Conservation (phyloP, 2,113 vertebrate genomes). For the Sylvia atricapilla region DNA sequence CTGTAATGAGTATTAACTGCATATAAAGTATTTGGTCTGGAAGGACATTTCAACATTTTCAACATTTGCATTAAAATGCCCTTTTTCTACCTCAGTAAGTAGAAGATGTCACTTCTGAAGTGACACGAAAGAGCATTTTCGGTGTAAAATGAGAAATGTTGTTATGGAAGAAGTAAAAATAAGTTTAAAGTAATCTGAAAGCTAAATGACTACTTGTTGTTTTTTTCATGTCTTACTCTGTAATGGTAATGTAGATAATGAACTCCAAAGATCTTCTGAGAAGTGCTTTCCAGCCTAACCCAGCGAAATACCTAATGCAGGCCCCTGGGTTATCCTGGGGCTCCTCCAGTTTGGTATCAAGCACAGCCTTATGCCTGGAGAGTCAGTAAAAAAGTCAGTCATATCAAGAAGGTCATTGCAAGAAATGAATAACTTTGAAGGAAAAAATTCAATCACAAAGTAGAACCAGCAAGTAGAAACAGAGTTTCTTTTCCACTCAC, state of each 20-base stretch:
- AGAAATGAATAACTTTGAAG: neutral
- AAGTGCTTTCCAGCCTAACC: neutral
- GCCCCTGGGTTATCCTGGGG: neutral
- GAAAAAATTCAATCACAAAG: neutral
- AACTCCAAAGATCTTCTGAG: neutral
- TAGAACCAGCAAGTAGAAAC: neutral
- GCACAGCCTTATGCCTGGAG: neutral
- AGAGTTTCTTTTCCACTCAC: neutral
- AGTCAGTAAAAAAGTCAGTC: neutral
- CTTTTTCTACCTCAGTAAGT: neutral
- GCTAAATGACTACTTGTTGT: neutral
- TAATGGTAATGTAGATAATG: neutral
- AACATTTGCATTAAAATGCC: neutral
- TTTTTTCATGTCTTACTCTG: neutral
- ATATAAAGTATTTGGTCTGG: neutral
- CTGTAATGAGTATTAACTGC: neutral
- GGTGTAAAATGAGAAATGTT: neutral
- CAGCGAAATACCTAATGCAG: neutral
- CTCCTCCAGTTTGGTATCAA: neutral
- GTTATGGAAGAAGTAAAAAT: neutral
- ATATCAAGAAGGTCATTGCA: neutral
- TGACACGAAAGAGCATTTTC: neutral
- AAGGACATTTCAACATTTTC: neutral
- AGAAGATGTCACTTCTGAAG: neutral
- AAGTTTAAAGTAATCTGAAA: neutral